Conservation (phyloP, 2,888 invertebrate genomes). For the Bedellia somnulentella region DNA sequence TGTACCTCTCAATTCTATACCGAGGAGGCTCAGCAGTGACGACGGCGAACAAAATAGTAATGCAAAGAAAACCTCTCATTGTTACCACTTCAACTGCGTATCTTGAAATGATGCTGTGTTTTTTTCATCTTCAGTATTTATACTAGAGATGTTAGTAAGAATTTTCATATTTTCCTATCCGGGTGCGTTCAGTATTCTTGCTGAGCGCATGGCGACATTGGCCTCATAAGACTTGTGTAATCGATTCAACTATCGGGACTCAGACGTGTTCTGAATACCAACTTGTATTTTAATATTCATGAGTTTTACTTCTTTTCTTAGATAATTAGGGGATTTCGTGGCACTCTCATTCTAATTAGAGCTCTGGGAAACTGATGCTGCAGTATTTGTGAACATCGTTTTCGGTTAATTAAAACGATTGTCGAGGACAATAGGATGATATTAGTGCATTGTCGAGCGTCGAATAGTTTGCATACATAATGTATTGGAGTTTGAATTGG, state of each 20-base stretch:
- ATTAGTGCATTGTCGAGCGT: conserved; percentile 11
- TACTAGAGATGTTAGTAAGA: conserved; percentile 23
- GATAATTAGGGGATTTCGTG: conserved; percentile 23
- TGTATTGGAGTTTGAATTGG: no score
- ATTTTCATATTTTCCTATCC: conserved; percentile 45
- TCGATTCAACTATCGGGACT: no score
- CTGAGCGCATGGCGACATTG: conserved; percentile 43
- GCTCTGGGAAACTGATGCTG: conserved; percentile 13
- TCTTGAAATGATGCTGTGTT: conserved; percentile 47
- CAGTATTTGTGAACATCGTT: conserved; percentile 12
- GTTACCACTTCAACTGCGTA: no score
- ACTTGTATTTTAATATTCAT: conserved; percentile 51
- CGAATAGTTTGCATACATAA: no score
- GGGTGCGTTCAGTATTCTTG: conserved; percentile 52
- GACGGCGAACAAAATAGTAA: conserved; percentile 27
- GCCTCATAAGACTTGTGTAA: conserved; percentile 46
- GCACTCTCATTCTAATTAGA: conserved; percentile 26
- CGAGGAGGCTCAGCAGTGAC: conserved; percentile 36
- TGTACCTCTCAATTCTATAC: conserved; percentile 25
- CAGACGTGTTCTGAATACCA: no score
- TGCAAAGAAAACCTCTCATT: conserved; percentile 36
- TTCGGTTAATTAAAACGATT: conserved; percentile 16
- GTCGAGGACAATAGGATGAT: conserved; percentile 11
- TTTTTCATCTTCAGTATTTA: conserved; percentile 23
- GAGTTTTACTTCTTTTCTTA: no score